Percentiles rank a stretch among this genome's conserved stretches.
Evolutionary conservation across 2,888 invertebrate species (phyloP).

Genomic region (Criorhina ranunculi): DNA sequence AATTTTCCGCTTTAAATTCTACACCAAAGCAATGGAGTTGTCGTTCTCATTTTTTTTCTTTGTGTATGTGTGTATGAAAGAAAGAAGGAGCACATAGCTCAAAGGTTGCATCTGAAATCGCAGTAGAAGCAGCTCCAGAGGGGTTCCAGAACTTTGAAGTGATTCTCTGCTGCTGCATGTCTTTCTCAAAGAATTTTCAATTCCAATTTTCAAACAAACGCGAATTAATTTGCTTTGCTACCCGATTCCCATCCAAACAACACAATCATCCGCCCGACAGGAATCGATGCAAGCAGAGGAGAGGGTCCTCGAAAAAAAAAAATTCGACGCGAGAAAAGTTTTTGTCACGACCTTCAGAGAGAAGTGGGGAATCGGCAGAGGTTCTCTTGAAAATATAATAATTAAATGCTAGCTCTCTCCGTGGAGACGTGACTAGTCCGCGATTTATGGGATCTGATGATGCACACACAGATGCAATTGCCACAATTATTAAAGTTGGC

Average conservation of each 20-base stretch:
- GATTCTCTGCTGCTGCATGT: slow-evolving; percentile 28
- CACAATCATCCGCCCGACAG: slow-evolving; percentile 46
- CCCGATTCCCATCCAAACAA: slow-evolving; percentile 54
- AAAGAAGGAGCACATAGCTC: slow-evolving; percentile 16
- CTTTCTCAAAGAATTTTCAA: slow-evolving; percentile 59
- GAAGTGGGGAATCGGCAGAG: too few species aligned
- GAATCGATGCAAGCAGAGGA: slow-evolving; percentile 12
- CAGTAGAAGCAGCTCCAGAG: neutral
- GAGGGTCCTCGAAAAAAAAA: slow-evolving; percentile 35
- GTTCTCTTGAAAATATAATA: slow-evolving; percentile 60
- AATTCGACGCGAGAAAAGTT: slow-evolving; percentile 31
- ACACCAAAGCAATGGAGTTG: slow-evolving; percentile 53
- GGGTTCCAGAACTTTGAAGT: slow-evolving; percentile 29
- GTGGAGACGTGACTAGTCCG: slow-evolving; percentile 70
- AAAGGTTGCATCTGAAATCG: slow-evolving; percentile 40
- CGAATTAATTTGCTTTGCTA: slow-evolving; percentile 74
- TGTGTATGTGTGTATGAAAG: slow-evolving; percentile 1
- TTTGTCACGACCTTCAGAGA: slow-evolving; percentile 53
- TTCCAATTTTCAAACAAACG: slow-evolving; percentile 75
- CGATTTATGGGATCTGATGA: slow-evolving; percentile 76
- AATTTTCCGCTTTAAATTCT: slow-evolving; percentile 73
- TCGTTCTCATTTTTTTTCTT: slow-evolving; percentile 13
- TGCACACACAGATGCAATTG: slow-evolving; percentile 68
- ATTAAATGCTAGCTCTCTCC: slow-evolving; percentile 66
- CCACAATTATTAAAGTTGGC: slow-evolving; percentile 73